These are phyloP conservation scores for Heliothis subflexa DNA, from an alignment of 1,140 invertebrate genomes.

Conservation along the genomic window DNA sequence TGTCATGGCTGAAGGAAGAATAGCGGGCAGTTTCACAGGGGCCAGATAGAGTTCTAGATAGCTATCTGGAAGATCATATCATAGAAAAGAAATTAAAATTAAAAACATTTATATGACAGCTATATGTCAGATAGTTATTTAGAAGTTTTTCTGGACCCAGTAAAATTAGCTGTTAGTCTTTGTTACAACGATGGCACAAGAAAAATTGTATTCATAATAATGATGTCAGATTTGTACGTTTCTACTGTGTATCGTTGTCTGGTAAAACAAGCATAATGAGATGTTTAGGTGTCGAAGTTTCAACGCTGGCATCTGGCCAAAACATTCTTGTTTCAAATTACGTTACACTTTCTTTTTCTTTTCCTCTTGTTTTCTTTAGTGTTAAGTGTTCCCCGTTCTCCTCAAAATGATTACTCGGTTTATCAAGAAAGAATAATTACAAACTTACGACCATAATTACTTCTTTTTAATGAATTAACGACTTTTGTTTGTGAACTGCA, in stretches of 20 bases:
- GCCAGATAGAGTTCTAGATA: too few species aligned
- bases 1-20: too few species aligned
- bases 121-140: too few species aligned
- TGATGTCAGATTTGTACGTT: not conserved
- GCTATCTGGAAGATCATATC: too few species aligned
- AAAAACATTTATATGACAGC: too few species aligned
- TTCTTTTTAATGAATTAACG: slow-evolving; percentile 83
- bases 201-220: too few species aligned
- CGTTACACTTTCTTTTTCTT: slow-evolving; percentile 12
- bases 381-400: not conserved
- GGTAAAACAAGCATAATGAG: slow-evolving; percentile 15
- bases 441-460: slow-evolving; percentile 61
- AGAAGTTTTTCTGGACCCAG: too few species aligned
- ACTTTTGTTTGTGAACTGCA: slow-evolving; percentile 76
- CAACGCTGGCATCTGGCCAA: slow-evolving; percentile 41
- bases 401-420: slow-evolving; percentile 34
- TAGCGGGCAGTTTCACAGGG: too few species aligned
- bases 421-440: slow-evolving; percentile 49
- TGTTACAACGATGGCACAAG: too few species aligned
- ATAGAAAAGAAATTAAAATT: too few species aligned
- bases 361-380: not conserved
- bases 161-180: too few species aligned
- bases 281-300: slow-evolving; percentile 49
- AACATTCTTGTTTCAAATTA: slow-evolving; percentile 29
- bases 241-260: slow-evolving; percentile 18